Conservation (phyloP, 2,797 vertebrate species). For the Morelia viridis region DNA sequence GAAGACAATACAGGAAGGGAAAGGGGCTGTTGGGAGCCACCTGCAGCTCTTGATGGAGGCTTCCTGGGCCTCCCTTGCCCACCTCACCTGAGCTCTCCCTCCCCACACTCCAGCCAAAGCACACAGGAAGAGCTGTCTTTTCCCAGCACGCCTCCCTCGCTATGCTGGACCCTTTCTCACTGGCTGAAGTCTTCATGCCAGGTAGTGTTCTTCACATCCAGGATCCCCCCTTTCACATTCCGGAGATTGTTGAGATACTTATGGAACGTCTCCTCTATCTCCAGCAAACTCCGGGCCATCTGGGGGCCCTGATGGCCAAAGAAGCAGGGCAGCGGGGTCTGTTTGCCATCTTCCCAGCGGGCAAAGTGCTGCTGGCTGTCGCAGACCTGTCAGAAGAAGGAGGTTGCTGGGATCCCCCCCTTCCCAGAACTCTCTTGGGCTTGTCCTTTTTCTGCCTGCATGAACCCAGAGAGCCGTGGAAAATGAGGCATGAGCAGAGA, state of each 20-base stretch:
- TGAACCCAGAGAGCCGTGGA: background rate
- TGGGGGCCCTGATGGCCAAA: slow-evolving; percentile 72
- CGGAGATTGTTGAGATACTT: slow-evolving; percentile 72
- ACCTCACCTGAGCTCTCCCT: background rate
- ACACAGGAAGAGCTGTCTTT: background rate
- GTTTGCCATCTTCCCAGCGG: slow-evolving; percentile 82
- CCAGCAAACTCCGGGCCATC: slow-evolving; percentile 73
- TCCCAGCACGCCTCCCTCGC: background rate
- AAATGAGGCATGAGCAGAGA: background rate
- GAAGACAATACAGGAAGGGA: background rate
- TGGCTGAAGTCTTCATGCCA: slow-evolving; percentile 82
- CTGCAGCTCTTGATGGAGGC: background rate
- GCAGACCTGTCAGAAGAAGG: slow-evolving; percentile 76
- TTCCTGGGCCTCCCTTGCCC: background rate
- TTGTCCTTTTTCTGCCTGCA: too few species aligned
- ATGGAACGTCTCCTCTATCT: slow-evolving; percentile 78
- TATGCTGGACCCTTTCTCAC: slow-evolving; percentile 49
- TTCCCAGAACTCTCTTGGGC: background rate
- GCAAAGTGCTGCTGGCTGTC: slow-evolving; percentile 87
- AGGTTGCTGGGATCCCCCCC: rapidly evolving
- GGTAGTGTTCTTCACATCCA: slow-evolving; percentile 80
- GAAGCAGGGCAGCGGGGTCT: slow-evolving; percentile 78
- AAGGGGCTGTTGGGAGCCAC: background rate
- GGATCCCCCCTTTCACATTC: slow-evolving; percentile 67
- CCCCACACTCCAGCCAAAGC: too few species aligned